Evolutionary conservation across 2,888 invertebrate genomes (phyloP), one percentile per base, ranked within the genome.

Genomic region (Melanotus villosus): DNA sequence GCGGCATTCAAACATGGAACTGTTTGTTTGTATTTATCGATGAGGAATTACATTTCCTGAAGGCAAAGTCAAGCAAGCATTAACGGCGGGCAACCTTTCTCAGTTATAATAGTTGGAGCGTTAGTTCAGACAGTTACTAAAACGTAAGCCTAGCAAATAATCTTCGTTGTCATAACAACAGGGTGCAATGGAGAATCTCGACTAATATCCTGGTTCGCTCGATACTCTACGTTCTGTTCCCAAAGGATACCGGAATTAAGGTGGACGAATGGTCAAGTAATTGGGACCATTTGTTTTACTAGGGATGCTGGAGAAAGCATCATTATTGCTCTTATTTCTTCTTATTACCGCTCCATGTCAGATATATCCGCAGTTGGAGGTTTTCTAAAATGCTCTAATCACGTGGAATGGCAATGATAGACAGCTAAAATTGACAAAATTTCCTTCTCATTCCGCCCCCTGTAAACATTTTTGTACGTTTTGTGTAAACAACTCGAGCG

Each of bases 221-320:
- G 47, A 65, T 65, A 65, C 50, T 45, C 38, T 14, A 23, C 34
- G 47, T 21, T 57, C 18, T 26, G 50, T 14, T 64, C 64, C 50
- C 66, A 62, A 45, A 60, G 68, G 65, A 65, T 65, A 65, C 65
- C 50, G 54, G 70, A 70, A 73, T 73, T 73, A 73, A 73, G 70
- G 70, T 68, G 62, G 62, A 73, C 73, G 73, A 73, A 73, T 73
- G 73, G 65, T 70, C 70, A 70, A 68, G 73, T 73, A 73, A 73
- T 73, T 73, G 73, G 70, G 47, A 68, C 56, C 73, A 73, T 73
- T 73, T 73, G 70, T 73, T 70, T 73, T 70, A 65, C 70, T 68
- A 68, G 62, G 65, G 65, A 68, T 67, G 63, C 65, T 62, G 45
- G 60, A 67, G 65, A 69, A 62, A 66, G 65, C 65, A 66, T 72